A percentile compares a stretch with the other conserved stretches of the same genome.
phyloP scores from a whole-genome alignment of 2,113 vertebrate species.

The Lamprologus sp. region DNA sequence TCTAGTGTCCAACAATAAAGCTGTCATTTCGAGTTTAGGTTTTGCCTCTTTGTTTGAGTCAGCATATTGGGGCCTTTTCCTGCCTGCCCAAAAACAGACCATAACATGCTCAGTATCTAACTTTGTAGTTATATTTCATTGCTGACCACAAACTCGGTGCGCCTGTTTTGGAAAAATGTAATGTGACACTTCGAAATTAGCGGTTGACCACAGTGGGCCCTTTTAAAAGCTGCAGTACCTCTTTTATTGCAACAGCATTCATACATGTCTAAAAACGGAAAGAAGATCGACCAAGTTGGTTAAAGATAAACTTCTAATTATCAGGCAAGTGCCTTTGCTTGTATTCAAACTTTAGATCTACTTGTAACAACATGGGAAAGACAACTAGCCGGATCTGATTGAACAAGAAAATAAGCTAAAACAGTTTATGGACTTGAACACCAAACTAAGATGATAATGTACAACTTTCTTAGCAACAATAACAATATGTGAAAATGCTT shows the following conservation, averaged over 20 bases:
- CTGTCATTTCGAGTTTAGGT: accelerated
- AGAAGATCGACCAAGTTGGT: neutral
- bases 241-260: neutral
- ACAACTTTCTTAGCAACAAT: neutral
- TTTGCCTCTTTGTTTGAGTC: neutral
- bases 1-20: accelerated
- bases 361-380: neutral
- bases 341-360: neutral
- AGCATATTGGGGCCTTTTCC: neutral
- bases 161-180: neutral
- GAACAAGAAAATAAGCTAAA: neutral
- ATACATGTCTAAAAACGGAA: accelerated
- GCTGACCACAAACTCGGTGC: accelerated
- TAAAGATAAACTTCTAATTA: neutral
- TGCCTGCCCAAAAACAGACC: neutral
- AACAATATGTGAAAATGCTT: neutral
- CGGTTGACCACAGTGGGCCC: neutral
- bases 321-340: neutral
- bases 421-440: neutral
- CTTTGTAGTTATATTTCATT: neutral
- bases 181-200: neutral
- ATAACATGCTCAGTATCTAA: neutral
- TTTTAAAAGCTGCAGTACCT: neutral
- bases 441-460: neutral
- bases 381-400: accelerated